Evolutionary conservation across 2,888 invertebrate species (phyloP), one percentile per base, ranked within the genome.

Genomic region (Mythimna lalbum): DNA sequence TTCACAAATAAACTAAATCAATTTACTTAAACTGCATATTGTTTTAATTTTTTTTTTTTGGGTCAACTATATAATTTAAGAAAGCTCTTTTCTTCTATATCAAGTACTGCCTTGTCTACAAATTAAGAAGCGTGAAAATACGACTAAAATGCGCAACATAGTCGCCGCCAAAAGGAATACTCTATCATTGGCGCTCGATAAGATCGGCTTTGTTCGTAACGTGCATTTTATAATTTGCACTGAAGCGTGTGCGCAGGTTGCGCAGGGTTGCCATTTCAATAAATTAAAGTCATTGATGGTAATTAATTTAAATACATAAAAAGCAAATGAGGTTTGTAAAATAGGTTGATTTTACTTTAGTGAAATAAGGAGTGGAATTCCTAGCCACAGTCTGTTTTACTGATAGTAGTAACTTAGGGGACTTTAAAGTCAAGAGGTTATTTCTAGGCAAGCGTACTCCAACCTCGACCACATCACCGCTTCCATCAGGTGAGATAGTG

Each of bases 141-240:
- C 67, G 63, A 73, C 73, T 73, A 79, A 80, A 76, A 79, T 76
- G 72, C 64, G 66, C 65, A 61, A 71, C 76, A 78, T 76, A 84
- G 76, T 69, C 75, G 84, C 84, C 78, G 83, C 82, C 82, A 82
- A 82, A 82, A 84, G 68, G 63, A 82, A 80, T 78, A 84, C 85
- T 84, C 85, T 84, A 84, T 84, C 84, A 84, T 82, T 82, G 66
- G 73, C 71, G 78, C 72, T 78, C 74, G 82, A 83, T 84, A 80
- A 76, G 75, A 84, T 86, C 86, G 73, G 68, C 85, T 87, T 87
- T 87, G 86, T 82, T 82, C 84, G 79, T 84, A 84, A 77, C 81
- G 71, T 84, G 78, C 82, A 84, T 84, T 85, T 79, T 85, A 86
- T 84, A 87, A 87, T 84, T 84, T 84, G 83, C 83, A 84, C 78